These are phyloP conservation scores for Beris morrisii DNA, from an alignment of 2,888 invertebrate genomes.

Conservation along the genomic window DNA sequence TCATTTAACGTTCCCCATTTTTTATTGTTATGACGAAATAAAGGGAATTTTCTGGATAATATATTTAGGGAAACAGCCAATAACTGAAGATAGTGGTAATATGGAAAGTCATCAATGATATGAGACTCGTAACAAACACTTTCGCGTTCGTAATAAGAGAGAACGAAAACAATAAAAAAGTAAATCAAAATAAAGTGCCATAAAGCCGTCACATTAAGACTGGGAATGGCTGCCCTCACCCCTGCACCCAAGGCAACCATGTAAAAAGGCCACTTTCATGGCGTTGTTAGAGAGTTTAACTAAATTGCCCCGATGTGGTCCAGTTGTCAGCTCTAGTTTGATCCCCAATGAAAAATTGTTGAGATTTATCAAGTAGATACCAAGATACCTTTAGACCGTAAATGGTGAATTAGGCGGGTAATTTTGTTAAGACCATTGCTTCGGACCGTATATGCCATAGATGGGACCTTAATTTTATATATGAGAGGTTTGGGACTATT, in stretches of 20 bases:
- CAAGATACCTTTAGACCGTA: slow-evolving; percentile 18
- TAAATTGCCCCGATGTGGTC: slow-evolving; percentile 31
- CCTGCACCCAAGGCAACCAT: neutral
- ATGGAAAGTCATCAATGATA: neutral
- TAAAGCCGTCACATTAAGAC: slow-evolving; percentile 38
- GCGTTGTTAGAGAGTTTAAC: slow-evolving; percentile 33
- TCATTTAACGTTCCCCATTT: no score
- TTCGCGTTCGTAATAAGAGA: neutral
- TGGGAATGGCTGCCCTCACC: slow-evolving; percentile 25
- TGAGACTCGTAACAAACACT: neutral
- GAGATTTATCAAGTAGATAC: slow-evolving; percentile 22
- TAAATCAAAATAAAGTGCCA: slow-evolving; percentile 39
- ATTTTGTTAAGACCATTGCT: slow-evolving; percentile 27
- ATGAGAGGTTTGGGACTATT: no score
- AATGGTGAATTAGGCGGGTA: slow-evolving; percentile 23
- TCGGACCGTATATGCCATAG: neutral
- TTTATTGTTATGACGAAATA: no score
- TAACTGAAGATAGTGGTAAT: slow-evolving; percentile 12
- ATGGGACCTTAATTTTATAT: no score
- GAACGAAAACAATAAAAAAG: slow-evolving; percentile 23
- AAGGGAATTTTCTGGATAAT: neutral
- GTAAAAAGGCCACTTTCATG: slow-evolving; percentile 27
- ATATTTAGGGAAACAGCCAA: slow-evolving; percentile 2
- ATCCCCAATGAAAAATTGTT: slow-evolving; percentile 37
- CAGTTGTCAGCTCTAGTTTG: slow-evolving; percentile 30